Conservation (phyloP, 1,140 invertebrate genomes). For the Orius insidiosus region DNA sequence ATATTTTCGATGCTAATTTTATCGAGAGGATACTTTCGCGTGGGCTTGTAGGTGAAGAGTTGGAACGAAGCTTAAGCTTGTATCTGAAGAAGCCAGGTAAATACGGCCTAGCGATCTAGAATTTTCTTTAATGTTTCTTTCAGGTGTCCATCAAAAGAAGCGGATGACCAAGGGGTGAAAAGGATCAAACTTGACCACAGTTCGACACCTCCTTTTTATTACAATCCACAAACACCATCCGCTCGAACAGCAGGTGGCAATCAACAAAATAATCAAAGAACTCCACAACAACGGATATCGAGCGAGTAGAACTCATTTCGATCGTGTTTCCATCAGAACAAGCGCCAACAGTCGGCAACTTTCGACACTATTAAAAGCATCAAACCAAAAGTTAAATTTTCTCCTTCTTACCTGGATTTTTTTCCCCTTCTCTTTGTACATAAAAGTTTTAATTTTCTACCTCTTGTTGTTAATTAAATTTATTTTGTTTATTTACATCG, state of each 20-base stretch:
- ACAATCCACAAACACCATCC: conserved; percentile 24
- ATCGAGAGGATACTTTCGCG: conserved; percentile 5
- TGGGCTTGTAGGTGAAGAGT: background rate
- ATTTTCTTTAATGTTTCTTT: background rate
- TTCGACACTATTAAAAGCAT: no score
- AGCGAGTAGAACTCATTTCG: conserved; percentile 27
- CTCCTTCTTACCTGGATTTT: no score
- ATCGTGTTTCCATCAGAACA: conserved; percentile 25
- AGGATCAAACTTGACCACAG: background rate
- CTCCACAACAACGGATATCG: conserved; percentile 22
- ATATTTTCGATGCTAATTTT: conserved; percentile 11
- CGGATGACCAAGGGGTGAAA: background rate
- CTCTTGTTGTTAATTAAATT: no score
- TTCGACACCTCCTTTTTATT: conserved; percentile 23
- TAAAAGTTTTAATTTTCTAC: no score
- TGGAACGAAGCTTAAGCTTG: background rate
- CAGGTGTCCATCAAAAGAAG: conserved; percentile 8
- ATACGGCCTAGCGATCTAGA: no score
- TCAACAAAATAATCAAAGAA: conserved; percentile 22
- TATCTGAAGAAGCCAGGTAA: conserved; percentile 15
- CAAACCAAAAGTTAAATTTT: no score
- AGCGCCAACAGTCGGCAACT: no score
- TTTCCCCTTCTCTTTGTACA: no score
- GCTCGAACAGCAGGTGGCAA: conserved; percentile 22
- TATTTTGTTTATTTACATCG: no score